Conservation (phyloP, 35 echinoderm and acorn worm genomes). For the Diadema setosum region DNA sequence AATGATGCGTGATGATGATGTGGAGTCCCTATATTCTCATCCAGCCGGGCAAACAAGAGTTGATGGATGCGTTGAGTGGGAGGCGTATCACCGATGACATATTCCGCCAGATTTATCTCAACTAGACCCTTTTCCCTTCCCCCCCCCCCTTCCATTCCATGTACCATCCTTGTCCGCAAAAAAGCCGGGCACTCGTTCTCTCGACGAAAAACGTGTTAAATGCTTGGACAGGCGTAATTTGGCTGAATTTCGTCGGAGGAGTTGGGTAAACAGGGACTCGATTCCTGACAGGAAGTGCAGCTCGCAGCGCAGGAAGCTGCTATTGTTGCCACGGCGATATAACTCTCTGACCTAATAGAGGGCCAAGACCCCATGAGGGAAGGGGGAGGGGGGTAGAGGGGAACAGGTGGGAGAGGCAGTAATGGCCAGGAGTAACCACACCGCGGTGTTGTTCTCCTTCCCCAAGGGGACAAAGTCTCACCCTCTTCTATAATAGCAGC, state of each 20-base stretch:
- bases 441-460: not conserved
- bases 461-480: not conserved
- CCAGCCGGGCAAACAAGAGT: constrained; percentile 14
- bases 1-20: constrained; percentile 29
- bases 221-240: constrained; percentile 26
- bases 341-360: not conserved
- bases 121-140: no score
- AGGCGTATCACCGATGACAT: not conserved
- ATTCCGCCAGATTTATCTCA: no score
- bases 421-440: no score
- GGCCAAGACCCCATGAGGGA: not conserved
- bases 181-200: not conserved
- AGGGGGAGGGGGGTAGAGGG: not conserved
- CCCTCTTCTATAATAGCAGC: constrained; percentile 1
- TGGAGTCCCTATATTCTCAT: not conserved
- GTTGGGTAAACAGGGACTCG: not conserved
- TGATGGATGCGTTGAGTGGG: not conserved
- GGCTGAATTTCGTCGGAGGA: constrained; percentile 7
- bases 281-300: constrained; percentile 10
- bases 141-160: no score
- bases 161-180: not conserved
- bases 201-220: constrained; percentile 18
- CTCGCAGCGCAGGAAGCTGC: constrained; percentile 17
- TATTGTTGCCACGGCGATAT: constrained; percentile 2
- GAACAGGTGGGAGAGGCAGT: not conserved